Evolutionary conservation across 2,797 vertebrate genomes (phyloP).

Genomic region (Sylvia borin): DNA sequence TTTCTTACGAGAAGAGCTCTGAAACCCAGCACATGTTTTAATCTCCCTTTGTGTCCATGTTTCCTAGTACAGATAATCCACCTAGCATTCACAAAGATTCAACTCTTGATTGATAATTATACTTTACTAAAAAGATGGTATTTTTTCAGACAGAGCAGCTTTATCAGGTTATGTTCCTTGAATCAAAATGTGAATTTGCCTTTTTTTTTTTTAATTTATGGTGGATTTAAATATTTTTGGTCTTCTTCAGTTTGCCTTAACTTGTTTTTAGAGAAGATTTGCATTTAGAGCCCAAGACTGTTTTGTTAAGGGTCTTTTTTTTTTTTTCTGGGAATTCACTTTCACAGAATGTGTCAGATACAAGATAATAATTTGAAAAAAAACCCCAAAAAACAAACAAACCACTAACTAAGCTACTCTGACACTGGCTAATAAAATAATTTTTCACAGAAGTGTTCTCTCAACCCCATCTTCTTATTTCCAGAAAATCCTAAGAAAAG

Average conservation of each 20-base stretch:
- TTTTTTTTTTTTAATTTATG: neutral
- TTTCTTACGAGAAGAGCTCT: neutral
- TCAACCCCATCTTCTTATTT: neutral
- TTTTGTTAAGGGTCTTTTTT: neutral
- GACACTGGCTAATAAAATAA: neutral
- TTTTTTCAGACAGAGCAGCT: neutral
- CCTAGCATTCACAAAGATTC: neutral
- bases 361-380: neutral
- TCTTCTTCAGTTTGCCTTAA: neutral
- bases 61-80: neutral
- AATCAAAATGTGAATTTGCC: neutral
- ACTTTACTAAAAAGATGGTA: neutral
- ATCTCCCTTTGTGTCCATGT: neutral
- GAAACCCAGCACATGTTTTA: neutral
- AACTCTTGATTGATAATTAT: neutral
- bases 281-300: neutral
- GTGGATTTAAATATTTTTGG: neutral
- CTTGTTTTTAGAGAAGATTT: neutral
- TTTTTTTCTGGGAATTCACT: neutral
- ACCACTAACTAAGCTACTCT: neutral
- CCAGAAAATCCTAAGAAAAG: neutral
- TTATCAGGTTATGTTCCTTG: neutral
- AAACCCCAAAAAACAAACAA: neutral
- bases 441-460: neutral
- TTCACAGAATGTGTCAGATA: neutral